These are phyloP conservation scores for Synergus gifuensis DNA, from an alignment of 2,888 invertebrate species.

Conservation along the genomic window DNA sequence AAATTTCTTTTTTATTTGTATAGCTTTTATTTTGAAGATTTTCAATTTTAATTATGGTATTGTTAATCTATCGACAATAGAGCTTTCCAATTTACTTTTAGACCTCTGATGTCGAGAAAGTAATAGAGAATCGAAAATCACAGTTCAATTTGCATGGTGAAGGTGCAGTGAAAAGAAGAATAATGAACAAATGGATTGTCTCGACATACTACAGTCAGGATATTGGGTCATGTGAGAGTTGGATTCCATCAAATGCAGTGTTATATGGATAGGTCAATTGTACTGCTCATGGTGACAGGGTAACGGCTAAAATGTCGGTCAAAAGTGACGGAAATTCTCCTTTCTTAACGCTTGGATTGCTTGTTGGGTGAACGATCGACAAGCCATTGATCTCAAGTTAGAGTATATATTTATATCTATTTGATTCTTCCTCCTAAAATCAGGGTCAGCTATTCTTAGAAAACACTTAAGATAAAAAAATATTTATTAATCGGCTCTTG, in stretches of 20 bases:
- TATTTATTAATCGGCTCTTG: neutral
- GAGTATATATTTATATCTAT: slow-evolving; percentile 5
- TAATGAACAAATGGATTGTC: slow-evolving; percentile 47
- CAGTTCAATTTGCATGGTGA: slow-evolving; percentile 26
- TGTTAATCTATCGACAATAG: too few relatives aligned
- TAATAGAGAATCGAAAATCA: slow-evolving; percentile 28
- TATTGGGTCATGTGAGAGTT: slow-evolving; percentile 46
- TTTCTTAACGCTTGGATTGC: slow-evolving; percentile 13
- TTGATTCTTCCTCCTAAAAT: neutral
- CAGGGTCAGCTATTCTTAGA: neutral
- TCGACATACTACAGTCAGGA: slow-evolving; percentile 42
- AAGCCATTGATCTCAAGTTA: slow-evolving; percentile 19
- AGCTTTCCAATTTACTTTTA: neutral
- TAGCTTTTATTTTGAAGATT: too few relatives aligned
- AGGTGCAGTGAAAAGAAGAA: slow-evolving; percentile 37
- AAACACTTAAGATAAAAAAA: neutral
- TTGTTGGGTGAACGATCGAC: slow-evolving; percentile 13
- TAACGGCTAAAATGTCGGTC: slow-evolving; percentile 15
- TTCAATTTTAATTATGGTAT: too few relatives aligned
- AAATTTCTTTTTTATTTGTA: too few relatives aligned
- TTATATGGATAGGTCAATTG: slow-evolving; percentile 31
- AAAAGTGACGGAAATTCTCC: slow-evolving; percentile 18
- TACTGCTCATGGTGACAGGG: slow-evolving; percentile 22
- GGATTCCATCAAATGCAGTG: slow-evolving; percentile 39
- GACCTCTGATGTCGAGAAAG: neutral